Base-by-base conservation (phyloP, 2,797 vertebrate genomes). In the Lagocephalus sceleratus region DNA sequence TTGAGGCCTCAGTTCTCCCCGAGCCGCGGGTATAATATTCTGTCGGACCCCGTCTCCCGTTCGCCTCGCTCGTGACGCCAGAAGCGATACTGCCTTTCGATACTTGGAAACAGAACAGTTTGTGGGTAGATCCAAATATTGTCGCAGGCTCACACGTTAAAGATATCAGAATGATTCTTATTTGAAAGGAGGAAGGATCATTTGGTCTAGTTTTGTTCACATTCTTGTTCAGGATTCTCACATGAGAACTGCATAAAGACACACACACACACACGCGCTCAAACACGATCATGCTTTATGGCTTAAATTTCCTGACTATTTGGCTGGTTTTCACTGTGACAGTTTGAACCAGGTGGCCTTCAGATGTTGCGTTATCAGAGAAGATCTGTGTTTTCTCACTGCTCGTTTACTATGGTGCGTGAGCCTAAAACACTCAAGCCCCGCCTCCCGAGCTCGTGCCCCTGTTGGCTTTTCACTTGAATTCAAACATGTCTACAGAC, bases 1-100 rank as follows among this genome's bases (percentile, higher is more conserved):
- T 50, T 60, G 70, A 63, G 75, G 77, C 75, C 80, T 73, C 66
- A 10, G 51, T 48, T 76, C 66, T 69, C 51, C 57, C 42, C 1
- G 39, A 69, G 75, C 58, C 46, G 49, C 51, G 17, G 20, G 45
- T 54, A 61, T 58, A 54, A 51, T 47, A 22, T 48, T 40, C 20
- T 49, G 45, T 26, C 26, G 62, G 58, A 56, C 25, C 43, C 58
- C 57, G 60, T 23, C 16, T 51, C 20, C 43, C 19, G 49, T 21
- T 43, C 32, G 43, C 58, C 55, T 40, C 51, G 60, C 22, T 68
- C 52, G 39, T 17, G 29, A 50, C 53, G 71, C 51, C 57, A 64
- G 48, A 65, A 39, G 54, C 16, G 3, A 43, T n/a, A 3, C 25
- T 67, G 60, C 57, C 52, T 80, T 76, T 76, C 43, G 65, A 54